Evolutionary conservation across 2,113 vertebrate genomes (phyloP).

Genomic region (Chamaea fasciata): DNA sequence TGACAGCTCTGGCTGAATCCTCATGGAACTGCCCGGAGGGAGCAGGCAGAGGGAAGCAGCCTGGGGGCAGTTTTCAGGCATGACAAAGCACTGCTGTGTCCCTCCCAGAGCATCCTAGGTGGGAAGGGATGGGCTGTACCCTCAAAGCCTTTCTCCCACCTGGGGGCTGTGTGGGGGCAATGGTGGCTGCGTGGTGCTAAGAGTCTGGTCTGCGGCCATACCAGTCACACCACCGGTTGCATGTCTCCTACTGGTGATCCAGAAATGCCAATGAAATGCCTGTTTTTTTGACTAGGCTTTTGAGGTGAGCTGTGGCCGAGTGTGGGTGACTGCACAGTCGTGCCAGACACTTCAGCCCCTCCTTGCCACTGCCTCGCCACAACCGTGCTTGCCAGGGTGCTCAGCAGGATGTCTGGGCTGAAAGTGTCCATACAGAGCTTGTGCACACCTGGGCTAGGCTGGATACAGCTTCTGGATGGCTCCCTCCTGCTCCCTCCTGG

Average conservation of each 20-base stretch:
- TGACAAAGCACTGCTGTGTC: neutral
- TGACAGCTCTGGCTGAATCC: neutral
- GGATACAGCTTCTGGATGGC: neutral
- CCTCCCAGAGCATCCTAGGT: neutral
- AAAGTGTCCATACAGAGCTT: neutral
- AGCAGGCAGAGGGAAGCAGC: neutral
- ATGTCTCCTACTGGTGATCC: neutral
- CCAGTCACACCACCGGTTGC: accelerated
- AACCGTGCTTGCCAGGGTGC: neutral
- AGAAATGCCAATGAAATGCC: neutral
- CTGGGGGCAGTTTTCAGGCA: neutral
- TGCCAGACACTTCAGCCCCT: neutral
- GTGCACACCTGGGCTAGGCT: accelerated
- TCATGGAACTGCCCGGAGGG: neutral
- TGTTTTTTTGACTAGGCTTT: neutral
- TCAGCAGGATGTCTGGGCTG: neutral
- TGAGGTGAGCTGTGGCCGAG: neutral
- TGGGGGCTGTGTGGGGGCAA: accelerated
- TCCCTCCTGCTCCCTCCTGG: accelerated
- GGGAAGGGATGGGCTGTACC: neutral
- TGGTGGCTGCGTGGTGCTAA: neutral
- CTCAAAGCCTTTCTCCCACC: neutral
- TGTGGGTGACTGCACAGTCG: neutral
- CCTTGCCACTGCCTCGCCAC: neutral
- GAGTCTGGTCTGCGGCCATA: neutral